Percentiles rank a stretch among this genome's conserved stretches.
phyloP scores from a whole-genome alignment of 2,113 vertebrate species.

The Acanthochromis polyacanthus region DNA sequence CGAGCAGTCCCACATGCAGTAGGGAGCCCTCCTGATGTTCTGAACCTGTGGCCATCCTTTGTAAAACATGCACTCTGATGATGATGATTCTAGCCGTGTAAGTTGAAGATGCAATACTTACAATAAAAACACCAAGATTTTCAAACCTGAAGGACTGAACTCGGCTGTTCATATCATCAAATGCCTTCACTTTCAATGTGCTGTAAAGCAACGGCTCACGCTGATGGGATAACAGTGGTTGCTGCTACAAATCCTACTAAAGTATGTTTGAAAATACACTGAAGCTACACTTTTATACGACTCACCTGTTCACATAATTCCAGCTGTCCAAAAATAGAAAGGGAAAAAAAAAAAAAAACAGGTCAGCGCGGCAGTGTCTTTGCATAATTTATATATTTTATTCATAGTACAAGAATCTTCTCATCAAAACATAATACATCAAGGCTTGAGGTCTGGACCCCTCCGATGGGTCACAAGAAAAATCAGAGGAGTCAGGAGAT shows the following conservation, averaged over 20 bases:
- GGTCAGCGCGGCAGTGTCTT: too few relatives aligned
- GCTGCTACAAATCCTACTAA: neutral
- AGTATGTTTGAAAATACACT: too few relatives aligned
- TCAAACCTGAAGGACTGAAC: slow-evolving; percentile 66
- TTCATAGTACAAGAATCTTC: too few relatives aligned
- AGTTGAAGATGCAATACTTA: slow-evolving; percentile 85
- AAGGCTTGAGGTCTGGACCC: too few relatives aligned
- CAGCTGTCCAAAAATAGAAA: too few relatives aligned
- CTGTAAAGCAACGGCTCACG: neutral
- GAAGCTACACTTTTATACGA: too few relatives aligned
- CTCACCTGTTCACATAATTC: too few relatives aligned
- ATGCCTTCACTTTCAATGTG: slow-evolving; percentile 3
- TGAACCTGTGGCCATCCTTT: slow-evolving; percentile 81
- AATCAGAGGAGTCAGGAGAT: too few relatives aligned
- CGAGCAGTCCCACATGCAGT: slow-evolving; percentile 51
- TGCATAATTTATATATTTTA: too few relatives aligned
- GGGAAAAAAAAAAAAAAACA: too few relatives aligned
- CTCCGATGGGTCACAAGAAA: too few relatives aligned
- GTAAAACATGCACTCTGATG: slow-evolving; percentile 81
- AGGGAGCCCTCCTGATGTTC: slow-evolving; percentile 66
- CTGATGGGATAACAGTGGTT: slow-evolving; percentile 1
- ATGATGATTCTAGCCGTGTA: slow-evolving; percentile 77
- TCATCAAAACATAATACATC: too few relatives aligned
- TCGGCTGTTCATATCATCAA: neutral
- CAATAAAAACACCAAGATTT: slow-evolving; percentile 84